phyloP scores from a whole-genome alignment of 2,888 invertebrate genomes.

The Sthenelais limicola region DNA sequence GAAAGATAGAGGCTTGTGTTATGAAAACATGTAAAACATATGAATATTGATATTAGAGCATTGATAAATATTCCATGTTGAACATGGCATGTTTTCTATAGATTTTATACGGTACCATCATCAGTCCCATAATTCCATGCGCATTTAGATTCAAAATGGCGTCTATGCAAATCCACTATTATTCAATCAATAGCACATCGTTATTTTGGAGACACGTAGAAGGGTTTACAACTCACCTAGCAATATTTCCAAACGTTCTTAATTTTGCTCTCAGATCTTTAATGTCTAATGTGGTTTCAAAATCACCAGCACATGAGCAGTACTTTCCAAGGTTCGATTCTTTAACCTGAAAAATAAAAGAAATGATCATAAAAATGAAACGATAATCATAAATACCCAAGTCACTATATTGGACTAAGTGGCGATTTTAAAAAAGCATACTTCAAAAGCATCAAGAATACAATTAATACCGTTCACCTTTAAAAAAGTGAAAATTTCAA shows the following conservation, averaged over 20 bases:
- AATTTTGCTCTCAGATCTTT: constrained; percentile 81
- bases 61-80: too few species aligned
- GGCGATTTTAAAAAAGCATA: not conserved
- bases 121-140: too few species aligned
- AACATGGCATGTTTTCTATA: not conserved
- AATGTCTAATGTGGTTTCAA: constrained; percentile 80
- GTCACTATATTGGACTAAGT: not conserved
- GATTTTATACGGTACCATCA: too few species aligned
- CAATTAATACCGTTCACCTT: not conserved
- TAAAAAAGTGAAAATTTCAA: too few species aligned
- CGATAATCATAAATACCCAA: not conserved
- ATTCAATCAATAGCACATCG: too few species aligned
- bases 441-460: not conserved
- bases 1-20: too few species aligned
- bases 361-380: not conserved
- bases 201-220: too few species aligned
- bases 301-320: constrained; percentile 91
- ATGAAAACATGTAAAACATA: too few species aligned
- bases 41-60: too few species aligned
- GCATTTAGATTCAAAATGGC: too few species aligned
- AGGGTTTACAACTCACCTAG: constrained; percentile 74
- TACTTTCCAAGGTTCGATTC: constrained; percentile 85
- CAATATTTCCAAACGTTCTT: constrained; percentile 83
- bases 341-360: constrained; percentile 80
- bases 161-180: too few species aligned